Evolutionary conservation across 1,140 invertebrate species (phyloP), one percentile per base, ranked within the genome.

Genomic region (Delia radicum): DNA sequence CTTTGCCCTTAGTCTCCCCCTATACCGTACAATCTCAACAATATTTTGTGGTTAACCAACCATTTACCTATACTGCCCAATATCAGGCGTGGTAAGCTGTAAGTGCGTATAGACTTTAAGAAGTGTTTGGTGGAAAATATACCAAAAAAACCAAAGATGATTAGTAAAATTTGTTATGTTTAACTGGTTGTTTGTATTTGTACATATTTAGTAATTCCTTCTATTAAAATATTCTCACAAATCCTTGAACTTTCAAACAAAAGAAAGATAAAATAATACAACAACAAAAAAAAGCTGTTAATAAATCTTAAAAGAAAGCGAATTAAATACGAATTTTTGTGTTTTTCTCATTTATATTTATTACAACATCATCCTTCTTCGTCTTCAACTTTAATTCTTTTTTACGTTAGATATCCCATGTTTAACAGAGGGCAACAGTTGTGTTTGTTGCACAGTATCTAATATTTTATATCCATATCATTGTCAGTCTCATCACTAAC

Each of bases 51-150:
- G 18, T 76, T 1, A 76, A 76, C 27, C 62, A 73, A 37, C 75
- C 75, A 29, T 76, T 74, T 21, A 28, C 37, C 18, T 42, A 74
- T 13, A 74, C 72, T 21, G 63, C 75, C 12, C 72, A 76, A 3
- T 76, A 55, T 27, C 72, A 76, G 33, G 31, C 73, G 13, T 76
- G 72, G 72, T 76, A 74, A 48, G 2, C n/a, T n/a, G n/a, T n/a
- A n/a, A n/a, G n/a, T n/a, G n/a, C n/a, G n/a, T n/a, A n/a, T n/a
- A n/a, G n/a, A n/a, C n/a, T 55, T 2, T 2, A 5, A n/a, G 33
- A 37, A 55, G n/a, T 55, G 48, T 24, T 55, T 55, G n/a, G 48
- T 55, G 5, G 10, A 55, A 5, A 42, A 42, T n/a, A n/a, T n/a
- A n/a, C n/a, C n/a, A n/a, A 13, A 10, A 24, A 55, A 24, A 55